Percentiles rank a stretch among this genome's conserved stretches.
Conservation (phyloP, 2,797 vertebrate species). For the Aplochiton taeniatus region DNA sequence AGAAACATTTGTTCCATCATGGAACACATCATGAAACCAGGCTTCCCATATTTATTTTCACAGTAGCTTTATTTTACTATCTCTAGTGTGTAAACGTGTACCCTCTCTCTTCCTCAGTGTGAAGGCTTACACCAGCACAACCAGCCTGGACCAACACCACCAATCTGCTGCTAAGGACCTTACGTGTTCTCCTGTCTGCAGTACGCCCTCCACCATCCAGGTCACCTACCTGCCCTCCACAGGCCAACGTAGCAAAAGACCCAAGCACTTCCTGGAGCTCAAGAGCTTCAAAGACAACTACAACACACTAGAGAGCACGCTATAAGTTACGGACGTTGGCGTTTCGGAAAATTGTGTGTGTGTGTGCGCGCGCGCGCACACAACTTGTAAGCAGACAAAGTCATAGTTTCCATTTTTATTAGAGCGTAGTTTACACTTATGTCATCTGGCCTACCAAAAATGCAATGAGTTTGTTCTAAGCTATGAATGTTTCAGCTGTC, state of each 20-base stretch:
- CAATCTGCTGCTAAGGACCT: conserved; percentile 94
- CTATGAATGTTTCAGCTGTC: too few relatives aligned
- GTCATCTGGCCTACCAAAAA: too few relatives aligned
- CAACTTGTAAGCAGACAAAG: too few relatives aligned
- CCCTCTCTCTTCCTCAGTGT: conserved; percentile 69
- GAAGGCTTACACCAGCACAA: conserved; percentile 81
- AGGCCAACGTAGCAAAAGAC: conserved; percentile 93
- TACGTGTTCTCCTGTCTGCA: conserved; percentile 80
- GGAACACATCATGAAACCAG: too few relatives aligned
- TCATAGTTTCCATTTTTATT: too few relatives aligned
- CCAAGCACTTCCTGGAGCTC: conserved; percentile 96
- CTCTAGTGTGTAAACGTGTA: background rate
- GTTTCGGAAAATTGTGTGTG: conserved; percentile 8
- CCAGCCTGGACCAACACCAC: conserved; percentile 87
- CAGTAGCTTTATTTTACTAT: background rate
- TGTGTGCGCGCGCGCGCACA: background rate
- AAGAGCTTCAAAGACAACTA: conserved; percentile 99
- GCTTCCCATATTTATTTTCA: background rate
- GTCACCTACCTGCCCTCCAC: conserved; percentile 96
- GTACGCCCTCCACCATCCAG: conserved; percentile 89
- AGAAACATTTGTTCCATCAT: background rate
- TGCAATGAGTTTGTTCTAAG: too few relatives aligned
- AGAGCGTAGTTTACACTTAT: too few relatives aligned
- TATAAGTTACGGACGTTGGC: conserved; percentile 65
- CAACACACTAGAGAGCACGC: conserved; percentile 95